A percentile compares a stretch with the other conserved stretches of the same genome.
phyloP scores from a whole-genome alignment of 2,113 vertebrate genomes.

The Hypomesus transpacificus region DNA sequence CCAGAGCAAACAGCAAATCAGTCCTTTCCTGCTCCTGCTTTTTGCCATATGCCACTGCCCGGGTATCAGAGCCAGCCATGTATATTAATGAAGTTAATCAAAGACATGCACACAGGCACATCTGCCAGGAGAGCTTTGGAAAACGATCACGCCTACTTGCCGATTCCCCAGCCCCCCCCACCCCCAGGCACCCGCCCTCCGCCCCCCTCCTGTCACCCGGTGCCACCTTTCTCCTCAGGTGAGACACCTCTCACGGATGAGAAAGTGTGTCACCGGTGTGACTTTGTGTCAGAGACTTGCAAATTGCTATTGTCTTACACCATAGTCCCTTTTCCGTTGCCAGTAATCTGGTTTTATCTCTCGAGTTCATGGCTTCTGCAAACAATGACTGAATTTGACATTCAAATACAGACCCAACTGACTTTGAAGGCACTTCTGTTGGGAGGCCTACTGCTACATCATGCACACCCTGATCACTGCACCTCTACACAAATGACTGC shows the following conservation, averaged over 20 bases:
- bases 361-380: too few relatives aligned
- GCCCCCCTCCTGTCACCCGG: constrained; percentile 16
- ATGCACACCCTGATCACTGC: constrained; percentile 53
- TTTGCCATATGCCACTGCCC: constrained; percentile 94
- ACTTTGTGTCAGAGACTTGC: too few relatives aligned
- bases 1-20: constrained; percentile 98
- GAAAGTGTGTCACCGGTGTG: too few relatives aligned
- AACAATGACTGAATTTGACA: too few relatives aligned
- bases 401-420: too few relatives aligned
- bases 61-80: constrained; percentile 90
- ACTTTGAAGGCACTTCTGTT: too few relatives aligned
- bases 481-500: constrained; percentile 88
- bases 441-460: constrained; percentile 25
- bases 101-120: constrained; percentile 66
- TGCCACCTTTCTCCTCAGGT: constrained; percentile 18
- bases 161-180: constrained; percentile 42
- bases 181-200: not conserved
- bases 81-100: constrained; percentile 98
- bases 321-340: too few relatives aligned
- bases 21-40: constrained; percentile 92
- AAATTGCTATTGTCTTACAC: too few relatives aligned
- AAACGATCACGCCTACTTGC: constrained; percentile 38
- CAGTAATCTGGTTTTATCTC: too few relatives aligned
- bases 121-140: constrained; percentile 56
- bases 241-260: not conserved